Evolutionary conservation across 2,888 invertebrate genomes (phyloP).

Genomic region (Linhomoeus sp.): DNA sequence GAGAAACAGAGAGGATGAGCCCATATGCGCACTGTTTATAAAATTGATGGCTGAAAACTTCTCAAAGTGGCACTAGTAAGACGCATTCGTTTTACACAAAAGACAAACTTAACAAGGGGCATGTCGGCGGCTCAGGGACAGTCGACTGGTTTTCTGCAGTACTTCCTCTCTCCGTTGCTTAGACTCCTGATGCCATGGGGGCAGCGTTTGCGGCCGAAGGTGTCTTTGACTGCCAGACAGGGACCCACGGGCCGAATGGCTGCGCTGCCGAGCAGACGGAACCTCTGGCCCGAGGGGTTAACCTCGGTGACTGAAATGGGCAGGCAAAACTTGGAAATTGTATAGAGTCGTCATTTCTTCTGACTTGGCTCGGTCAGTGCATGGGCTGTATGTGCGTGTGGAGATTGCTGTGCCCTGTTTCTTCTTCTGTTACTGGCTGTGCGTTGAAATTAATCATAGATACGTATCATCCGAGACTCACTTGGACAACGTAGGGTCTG

Average conservation of each 20-base stretch:
- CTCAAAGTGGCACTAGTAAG: too few relatives aligned
- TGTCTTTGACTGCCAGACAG: slow-evolving; percentile 11
- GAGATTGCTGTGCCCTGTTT: not conserved
- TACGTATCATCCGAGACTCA: slow-evolving; percentile 7
- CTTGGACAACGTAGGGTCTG: slow-evolving; percentile 10
- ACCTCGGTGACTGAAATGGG: not conserved
- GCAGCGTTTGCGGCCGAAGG: slow-evolving; percentile 10
- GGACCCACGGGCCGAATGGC: not conserved
- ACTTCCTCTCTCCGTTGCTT: slow-evolving; percentile 7
- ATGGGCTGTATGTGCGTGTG: not conserved
- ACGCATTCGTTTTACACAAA: too few relatives aligned
- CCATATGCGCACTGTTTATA: too few relatives aligned
- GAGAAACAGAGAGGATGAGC: too few relatives aligned
- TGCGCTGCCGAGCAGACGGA: not conserved
- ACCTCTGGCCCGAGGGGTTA: not conserved
- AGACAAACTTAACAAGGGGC: too few relatives aligned
- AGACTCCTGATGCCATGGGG: slow-evolving; percentile 9
- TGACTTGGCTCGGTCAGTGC: not conserved
- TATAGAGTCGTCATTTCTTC: not conserved
- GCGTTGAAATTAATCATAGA: too few relatives aligned
- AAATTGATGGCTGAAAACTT: too few relatives aligned
- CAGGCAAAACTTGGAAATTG: not conserved
- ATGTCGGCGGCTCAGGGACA: too few relatives aligned
- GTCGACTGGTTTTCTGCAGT: slow-evolving; percentile 12
- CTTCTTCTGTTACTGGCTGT: not conserved